Evolutionary conservation across 2,888 invertebrate genomes (phyloP).

Genomic region (Latrodectus hesperus): DNA sequence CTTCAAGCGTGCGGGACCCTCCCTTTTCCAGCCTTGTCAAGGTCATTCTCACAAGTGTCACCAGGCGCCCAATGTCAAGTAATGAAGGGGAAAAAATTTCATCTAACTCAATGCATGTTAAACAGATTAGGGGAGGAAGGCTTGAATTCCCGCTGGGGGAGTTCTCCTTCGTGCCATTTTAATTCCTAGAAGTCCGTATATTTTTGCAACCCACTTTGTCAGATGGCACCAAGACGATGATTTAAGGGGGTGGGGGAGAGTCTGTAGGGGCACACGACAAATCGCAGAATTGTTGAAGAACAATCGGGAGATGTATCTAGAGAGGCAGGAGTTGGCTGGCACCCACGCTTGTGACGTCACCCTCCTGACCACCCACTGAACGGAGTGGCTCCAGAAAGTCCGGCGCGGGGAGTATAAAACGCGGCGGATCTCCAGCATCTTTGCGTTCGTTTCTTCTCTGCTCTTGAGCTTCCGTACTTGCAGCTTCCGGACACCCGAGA

Average conservation of each 20-base stretch:
- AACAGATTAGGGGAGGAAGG: too few relatives aligned
- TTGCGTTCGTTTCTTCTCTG: neutral
- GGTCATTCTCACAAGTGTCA: too few relatives aligned
- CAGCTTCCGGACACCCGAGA: too few relatives aligned
- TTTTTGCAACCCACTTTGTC: neutral
- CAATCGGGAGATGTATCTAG: constrained; percentile 26
- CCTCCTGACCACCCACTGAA: constrained; percentile 60
- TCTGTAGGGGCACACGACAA: constrained; percentile 9
- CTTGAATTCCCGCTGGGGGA: too few relatives aligned
- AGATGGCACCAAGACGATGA: neutral
- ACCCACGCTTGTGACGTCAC: constrained; percentile 64
- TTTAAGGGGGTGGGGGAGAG: neutral
- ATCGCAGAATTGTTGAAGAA: constrained; percentile 33
- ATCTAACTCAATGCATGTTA: too few relatives aligned
- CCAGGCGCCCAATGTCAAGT: too few relatives aligned
- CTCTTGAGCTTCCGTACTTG: too few relatives aligned
- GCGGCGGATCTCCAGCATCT: constrained; percentile 17
- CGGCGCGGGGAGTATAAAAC: constrained; percentile 66
- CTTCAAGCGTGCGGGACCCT: too few relatives aligned
- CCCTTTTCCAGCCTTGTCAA: too few relatives aligned
- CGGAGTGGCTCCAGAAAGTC: constrained; percentile 55
- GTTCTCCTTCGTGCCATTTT: too few relatives aligned
- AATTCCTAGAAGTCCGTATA: neutral
- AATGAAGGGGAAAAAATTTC: too few relatives aligned
- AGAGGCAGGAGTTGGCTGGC: constrained; percentile 20